Base-by-base conservation (phyloP, 2,797 vertebrate species). In the Myotis myotis region DNA sequence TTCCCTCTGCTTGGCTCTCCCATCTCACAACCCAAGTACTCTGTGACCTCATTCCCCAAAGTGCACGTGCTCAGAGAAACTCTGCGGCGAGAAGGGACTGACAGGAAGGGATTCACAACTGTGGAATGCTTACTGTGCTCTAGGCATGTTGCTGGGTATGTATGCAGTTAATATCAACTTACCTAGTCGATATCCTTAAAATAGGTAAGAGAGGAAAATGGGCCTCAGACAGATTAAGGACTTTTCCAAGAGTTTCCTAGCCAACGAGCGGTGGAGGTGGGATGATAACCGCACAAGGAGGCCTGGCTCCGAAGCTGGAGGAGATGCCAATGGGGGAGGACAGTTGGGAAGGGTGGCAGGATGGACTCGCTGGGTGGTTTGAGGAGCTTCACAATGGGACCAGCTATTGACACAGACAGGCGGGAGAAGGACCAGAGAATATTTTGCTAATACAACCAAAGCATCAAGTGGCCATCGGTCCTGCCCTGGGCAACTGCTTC, bases 181-280 rank as follows among this genome's bases (percentile, higher is more conserved):
- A 28, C 78, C 87, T 64, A 44, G 36, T 70, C 49, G 66, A 84
- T 51, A 62, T 30, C 25, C 36, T 53, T 33, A 49, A 62, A 74
- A 89, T 76, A 80, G 89, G 62, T 28, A 19, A 44, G 33, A 41
- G 90, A 89, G 79, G 53, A 89, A 76, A 91, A 83, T 8, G 38
- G 93, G 47, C 19, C n/a, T 87, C 38, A 81, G 82, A 19, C 13
- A 88, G 87, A 66, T 33, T 22, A 36, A 87, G 80, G 55, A 85
- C 57, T 38, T 88, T 94, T 33, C 57, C 74, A 44, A 71, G 38
- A 33, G n/a, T 72, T 75, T 89, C 33, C 41, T 28, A 72, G 71
- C 17, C 55, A 53, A 5, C 12, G 88, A 20, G 62, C 85, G 36
- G 72, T 79, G 36, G 53, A 68, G 76, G 70, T 38, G 19, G 49